Conservation (phyloP, 2,797 vertebrate species). For the Intellagama lesueurii region DNA sequence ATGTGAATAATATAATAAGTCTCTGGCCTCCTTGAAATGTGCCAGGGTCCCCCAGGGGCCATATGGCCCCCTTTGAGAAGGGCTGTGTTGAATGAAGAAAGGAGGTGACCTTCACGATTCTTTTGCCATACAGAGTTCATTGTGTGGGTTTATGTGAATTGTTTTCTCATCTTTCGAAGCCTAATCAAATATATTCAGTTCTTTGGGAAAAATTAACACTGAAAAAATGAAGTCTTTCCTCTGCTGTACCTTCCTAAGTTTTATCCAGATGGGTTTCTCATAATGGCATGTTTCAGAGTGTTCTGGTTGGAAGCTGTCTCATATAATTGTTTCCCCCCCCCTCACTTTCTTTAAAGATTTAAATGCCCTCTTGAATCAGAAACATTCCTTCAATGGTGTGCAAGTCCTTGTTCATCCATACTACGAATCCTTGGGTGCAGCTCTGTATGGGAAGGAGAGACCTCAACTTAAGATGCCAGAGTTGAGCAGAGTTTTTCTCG, state of each 20-base stretch:
- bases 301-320: background rate
- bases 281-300: background rate
- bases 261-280: background rate
- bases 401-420: constrained; percentile 83
- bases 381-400: constrained; percentile 72
- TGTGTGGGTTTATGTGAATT: background rate
- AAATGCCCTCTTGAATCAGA: constrained; percentile 71
- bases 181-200: background rate
- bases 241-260: background rate
- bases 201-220: too few relatives aligned
- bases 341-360: constrained; percentile 77
- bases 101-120: background rate
- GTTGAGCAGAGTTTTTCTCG: constrained; percentile 76
- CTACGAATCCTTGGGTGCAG: constrained; percentile 75
- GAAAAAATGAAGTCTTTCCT: too few relatives aligned
- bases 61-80: too few relatives aligned
- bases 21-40: too few relatives aligned
- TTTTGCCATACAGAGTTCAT: background rate
- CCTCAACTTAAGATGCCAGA: constrained; percentile 82
- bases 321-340: background rate
- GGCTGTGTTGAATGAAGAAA: background rate
- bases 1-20: too few relatives aligned
- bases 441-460: constrained; percentile 84
- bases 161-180: background rate
- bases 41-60: too few relatives aligned